phyloP scores from a whole-genome alignment of 1,140 invertebrate genomes.

The Sesamia nonagrioides region DNA sequence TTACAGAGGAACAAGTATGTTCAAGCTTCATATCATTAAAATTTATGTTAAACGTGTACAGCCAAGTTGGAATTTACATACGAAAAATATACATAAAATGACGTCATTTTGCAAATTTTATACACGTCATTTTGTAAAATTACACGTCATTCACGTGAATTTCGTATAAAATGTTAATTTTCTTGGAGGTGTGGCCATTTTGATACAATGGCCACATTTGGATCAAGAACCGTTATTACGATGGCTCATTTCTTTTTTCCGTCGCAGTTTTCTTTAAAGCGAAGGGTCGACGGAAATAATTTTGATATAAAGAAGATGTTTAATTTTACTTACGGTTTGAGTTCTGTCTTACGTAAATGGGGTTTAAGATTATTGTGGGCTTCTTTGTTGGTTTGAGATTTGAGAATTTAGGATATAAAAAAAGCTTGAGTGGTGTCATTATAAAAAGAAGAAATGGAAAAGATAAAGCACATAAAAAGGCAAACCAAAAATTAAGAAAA shows the following conservation, averaged over 20 bases:
- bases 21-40: slow-evolving; percentile 38
- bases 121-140: slow-evolving; percentile 43
- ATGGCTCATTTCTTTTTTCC: slow-evolving; percentile 34
- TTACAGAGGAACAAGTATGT: background rate
- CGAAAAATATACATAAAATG: slow-evolving; percentile 58
- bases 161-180: slow-evolving; percentile 56
- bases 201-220: slow-evolving; percentile 50
- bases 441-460: too few relatives aligned
- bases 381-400: too few relatives aligned
- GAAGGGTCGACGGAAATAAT: background rate
- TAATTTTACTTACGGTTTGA: slow-evolving; percentile 21
- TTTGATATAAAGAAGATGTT: background rate
- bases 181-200: slow-evolving; percentile 55
- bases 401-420: too few relatives aligned
- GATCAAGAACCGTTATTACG: slow-evolving; percentile 36
- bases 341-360: background rate
- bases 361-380: slow-evolving; percentile 1
- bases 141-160: slow-evolving; percentile 26
- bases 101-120: slow-evolving; percentile 44
- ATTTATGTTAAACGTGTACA: slow-evolving; percentile 57
- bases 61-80: slow-evolving; percentile 56
- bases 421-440: too few relatives aligned
- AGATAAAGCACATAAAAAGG: too few relatives aligned
- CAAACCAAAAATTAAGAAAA: too few relatives aligned
- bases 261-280: background rate